Evolutionary conservation across 2,113 vertebrate species (phyloP), one percentile per base, ranked within the genome.

Genomic region (Corythoichthys intestinalis): DNA sequence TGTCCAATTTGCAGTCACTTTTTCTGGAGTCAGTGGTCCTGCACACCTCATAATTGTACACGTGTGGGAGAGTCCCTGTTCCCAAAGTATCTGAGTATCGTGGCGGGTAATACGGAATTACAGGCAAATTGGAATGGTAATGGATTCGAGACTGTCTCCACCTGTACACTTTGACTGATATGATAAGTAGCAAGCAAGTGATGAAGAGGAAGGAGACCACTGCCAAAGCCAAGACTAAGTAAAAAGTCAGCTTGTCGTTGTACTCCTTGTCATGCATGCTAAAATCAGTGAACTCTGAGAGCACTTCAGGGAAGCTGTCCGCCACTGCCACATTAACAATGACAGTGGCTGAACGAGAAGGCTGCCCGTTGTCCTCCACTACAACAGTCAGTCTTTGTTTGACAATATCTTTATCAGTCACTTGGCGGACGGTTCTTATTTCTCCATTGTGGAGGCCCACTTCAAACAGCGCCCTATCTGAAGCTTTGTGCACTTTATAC

Each of bases 141-240:
- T 72, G n/a, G 80, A 89, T n/a, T 65, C 82, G 80, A 74, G 82
- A 81, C 68, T 41, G 39, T 6, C 39, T 41, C 39, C 39, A 41
- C 3, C 39, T 3, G 39, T 41, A 41, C 39, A 41, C 84, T 52
- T 83, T 87, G 13, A 90, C 75, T 59, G 82, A 80, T 63, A 86
- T 20, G 14, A 81, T 59, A 11, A 89, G 77, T 14, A 91, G 86
- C 34, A 92, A 66, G 0, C 78, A 85, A 0, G 75, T 82, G 72
- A 93, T 52, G 9, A 93, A 90, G 9, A 92, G 28, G 48, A 89
- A 92, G n/a, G 93, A 93, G n/a, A 91, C 79, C 20, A 28, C 20
- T 28, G 20, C 20, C 20, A 28, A 28, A 28, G 20, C 20, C 20
- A 28, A 28, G 20, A 44, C 64, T 52, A 72, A 49, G 56, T 63